Conservation (phyloP, 2,113 vertebrate genomes). For the Synchiropus splendidus region DNA sequence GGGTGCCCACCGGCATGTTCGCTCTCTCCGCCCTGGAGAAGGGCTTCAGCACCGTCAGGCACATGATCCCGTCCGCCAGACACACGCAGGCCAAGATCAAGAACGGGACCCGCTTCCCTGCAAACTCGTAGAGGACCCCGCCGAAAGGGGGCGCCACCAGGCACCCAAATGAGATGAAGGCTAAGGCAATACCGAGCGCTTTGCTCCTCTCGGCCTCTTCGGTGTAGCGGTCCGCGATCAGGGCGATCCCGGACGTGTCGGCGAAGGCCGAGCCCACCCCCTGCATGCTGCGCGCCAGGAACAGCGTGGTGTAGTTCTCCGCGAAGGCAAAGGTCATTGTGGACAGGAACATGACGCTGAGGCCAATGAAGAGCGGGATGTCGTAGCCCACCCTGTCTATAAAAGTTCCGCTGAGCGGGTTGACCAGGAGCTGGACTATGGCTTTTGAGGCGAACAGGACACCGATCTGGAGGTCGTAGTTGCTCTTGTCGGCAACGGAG, state of each 20-base stretch:
- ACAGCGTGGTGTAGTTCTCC: conserved; percentile 82
- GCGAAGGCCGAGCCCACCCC: conserved; percentile 95
- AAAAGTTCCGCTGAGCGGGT: conserved; percentile 88
- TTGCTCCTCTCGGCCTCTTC: conserved; percentile 84
- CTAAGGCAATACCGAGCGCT: conserved; percentile 86
- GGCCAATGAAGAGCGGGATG: conserved; percentile 85
- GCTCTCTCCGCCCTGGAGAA: conserved; percentile 73
- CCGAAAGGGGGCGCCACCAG: conserved; percentile 92
- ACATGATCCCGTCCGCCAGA: conserved; percentile 76
- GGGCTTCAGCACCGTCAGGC: conserved; percentile 79
- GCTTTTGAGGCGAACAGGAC: conserved; percentile 95
- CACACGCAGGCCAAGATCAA: conserved; percentile 82
- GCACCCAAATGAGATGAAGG: conserved; percentile 97
- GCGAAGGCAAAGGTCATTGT: conserved; percentile 87
- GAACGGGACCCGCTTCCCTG: conserved; percentile 80
- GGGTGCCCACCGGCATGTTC: conserved; percentile 88
- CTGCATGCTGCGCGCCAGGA: conserved; percentile 88
- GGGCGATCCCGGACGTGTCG: conserved; percentile 89
- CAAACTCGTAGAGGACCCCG: conserved; percentile 83
- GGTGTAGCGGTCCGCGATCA: conserved; percentile 85
- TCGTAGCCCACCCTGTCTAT: conserved; percentile 94
- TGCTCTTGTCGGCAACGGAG: conserved; percentile 49
- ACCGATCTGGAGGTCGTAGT: conserved; percentile 91
- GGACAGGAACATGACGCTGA: conserved; percentile 87
- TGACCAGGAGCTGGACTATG: conserved; percentile 88